phyloP scores from a whole-genome alignment of 2,797 vertebrate species.

The Prionace glauca region DNA sequence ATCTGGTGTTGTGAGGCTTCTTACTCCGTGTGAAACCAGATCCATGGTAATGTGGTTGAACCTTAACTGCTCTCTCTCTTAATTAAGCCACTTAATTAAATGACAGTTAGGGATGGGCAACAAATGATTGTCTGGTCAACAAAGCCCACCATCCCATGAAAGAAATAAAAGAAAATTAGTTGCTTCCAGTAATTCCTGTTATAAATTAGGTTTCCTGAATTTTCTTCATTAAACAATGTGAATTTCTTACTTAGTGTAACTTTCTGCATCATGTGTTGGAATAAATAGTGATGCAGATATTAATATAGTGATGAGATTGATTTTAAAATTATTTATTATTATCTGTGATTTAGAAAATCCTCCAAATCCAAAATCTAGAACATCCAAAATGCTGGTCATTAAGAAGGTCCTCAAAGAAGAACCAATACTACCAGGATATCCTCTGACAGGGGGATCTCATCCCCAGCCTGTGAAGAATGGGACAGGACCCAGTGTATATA shows the following conservation, averaged over 20 bases:
- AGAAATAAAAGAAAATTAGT: background rate
- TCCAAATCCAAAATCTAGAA: slow-evolving; percentile 63
- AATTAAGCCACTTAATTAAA: too few relatives aligned
- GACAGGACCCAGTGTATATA: slow-evolving; percentile 56
- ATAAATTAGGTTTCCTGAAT: background rate
- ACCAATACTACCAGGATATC: slow-evolving; percentile 57
- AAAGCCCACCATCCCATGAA: too few relatives aligned
- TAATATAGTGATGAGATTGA: background rate
- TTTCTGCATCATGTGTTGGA: background rate
- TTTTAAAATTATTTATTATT: background rate
- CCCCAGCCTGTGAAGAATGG: slow-evolving; percentile 56
- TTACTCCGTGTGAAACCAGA: too few relatives aligned
- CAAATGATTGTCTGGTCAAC: too few relatives aligned
- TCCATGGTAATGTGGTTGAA: too few relatives aligned
- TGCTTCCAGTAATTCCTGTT: background rate
- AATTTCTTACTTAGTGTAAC: background rate
- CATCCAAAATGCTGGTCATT: slow-evolving; percentile 66
- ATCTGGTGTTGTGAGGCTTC: too few relatives aligned
- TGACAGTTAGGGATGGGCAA: too few relatives aligned
- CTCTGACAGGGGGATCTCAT: slow-evolving; percentile 52
- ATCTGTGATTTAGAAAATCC: slow-evolving; percentile 57
- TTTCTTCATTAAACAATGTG: too few relatives aligned
- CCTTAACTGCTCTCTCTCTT: too few relatives aligned
- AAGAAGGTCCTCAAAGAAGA: slow-evolving; percentile 66
- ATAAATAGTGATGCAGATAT: background rate